These are phyloP conservation scores for Loripinus fragilis DNA, from an alignment of 2,888 invertebrate species.

Conservation along the genomic window DNA sequence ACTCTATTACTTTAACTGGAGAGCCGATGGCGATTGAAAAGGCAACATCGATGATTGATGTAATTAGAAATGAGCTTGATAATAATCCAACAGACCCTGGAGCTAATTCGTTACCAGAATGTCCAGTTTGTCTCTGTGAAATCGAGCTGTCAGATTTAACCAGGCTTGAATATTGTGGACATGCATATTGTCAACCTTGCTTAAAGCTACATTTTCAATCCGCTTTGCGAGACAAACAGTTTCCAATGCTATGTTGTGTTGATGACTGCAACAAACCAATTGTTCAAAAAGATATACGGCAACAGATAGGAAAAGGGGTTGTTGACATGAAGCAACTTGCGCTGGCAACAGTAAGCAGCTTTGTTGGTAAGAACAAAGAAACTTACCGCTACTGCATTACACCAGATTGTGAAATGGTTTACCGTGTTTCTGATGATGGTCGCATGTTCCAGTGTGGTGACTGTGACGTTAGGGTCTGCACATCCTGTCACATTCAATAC, in stretches of 20 bases:
- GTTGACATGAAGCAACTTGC: conserved; percentile 49
- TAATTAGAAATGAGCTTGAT: conserved; percentile 15
- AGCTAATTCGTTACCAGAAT: conserved; percentile 58
- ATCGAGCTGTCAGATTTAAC: conserved; percentile 66
- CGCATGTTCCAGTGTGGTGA: conserved; percentile 62
- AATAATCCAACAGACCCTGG: neutral
- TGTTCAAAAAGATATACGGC: conserved; percentile 65
- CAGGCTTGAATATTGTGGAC: conserved; percentile 77
- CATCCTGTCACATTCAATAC: conserved; percentile 70
- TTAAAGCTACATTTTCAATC: conserved; percentile 58
- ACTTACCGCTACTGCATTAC: conserved; percentile 73
- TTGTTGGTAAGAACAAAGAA: conserved; percentile 59
- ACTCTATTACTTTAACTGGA: conserved; percentile 60
- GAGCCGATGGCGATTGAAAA: conserved; percentile 48
- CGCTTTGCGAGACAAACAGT: conserved; percentile 58
- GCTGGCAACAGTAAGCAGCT: conserved; percentile 63
- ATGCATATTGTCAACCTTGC: conserved; percentile 77
- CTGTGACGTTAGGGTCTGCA: conserved; percentile 69
- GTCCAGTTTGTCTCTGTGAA: conserved; percentile 75
- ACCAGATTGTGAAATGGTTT: conserved; percentile 76
- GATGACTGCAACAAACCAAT: conserved; percentile 68
- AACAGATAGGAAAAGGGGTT: conserved; percentile 43
- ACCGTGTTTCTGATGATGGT: conserved; percentile 62
- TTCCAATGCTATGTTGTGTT: conserved; percentile 72
- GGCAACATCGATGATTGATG: conserved; percentile 43